Evolutionary conservation across 2,113 vertebrate species (phyloP).

Genomic region (Oreochromis tanganicae): DNA sequence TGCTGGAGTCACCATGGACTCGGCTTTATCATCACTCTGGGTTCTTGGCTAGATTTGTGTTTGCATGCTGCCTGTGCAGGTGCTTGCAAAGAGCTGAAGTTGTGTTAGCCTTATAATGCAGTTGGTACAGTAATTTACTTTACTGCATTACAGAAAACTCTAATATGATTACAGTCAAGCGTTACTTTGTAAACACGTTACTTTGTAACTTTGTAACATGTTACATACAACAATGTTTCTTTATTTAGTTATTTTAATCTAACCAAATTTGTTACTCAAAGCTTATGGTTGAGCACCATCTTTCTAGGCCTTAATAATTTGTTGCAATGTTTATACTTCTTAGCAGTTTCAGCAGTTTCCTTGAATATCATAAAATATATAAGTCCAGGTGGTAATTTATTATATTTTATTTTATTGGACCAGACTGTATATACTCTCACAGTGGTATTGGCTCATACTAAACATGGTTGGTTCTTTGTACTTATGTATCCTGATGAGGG

Average conservation of each 20-base stretch:
- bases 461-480: background rate
- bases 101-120: background rate
- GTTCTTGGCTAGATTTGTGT: background rate
- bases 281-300: background rate
- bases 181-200: background rate
- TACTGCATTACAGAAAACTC: background rate
- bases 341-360: background rate
- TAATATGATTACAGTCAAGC: background rate
- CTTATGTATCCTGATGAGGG: background rate
- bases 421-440: background rate
- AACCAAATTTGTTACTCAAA: background rate
- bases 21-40: background rate
- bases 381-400: background rate
- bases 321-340: background rate
- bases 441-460: background rate
- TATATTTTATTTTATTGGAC: background rate
- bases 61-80: background rate
- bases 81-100: background rate
- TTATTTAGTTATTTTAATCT: background rate
- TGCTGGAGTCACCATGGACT: background rate
- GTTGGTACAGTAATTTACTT: background rate
- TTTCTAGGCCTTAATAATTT: background rate
- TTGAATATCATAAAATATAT: background rate
- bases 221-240: background rate
- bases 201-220: background rate